Conservation (phyloP, 2,113 vertebrate species). For the Rhegmatorhina hoffmannsi region DNA sequence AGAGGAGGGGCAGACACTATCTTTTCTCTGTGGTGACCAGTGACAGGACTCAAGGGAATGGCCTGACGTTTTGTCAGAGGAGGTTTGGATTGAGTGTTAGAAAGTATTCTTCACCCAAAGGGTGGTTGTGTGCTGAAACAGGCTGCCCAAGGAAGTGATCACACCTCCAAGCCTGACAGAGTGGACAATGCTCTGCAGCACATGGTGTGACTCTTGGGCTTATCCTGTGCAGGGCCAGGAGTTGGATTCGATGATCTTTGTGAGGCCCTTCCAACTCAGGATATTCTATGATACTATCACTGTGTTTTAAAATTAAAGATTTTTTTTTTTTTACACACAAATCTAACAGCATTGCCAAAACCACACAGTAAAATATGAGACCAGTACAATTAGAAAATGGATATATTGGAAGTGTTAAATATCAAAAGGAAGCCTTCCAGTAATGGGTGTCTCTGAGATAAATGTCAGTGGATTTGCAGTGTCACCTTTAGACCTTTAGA, state of each 20-base stretch:
- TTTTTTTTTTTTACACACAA: background rate
- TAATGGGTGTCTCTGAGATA: background rate
- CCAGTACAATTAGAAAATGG: background rate
- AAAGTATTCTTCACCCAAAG: background rate
- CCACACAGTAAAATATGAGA: background rate
- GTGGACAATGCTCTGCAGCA: background rate
- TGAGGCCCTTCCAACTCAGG: background rate
- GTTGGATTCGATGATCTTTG: background rate
- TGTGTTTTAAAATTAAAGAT: background rate
- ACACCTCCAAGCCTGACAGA: background rate
- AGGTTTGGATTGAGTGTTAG: background rate
- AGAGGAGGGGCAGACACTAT: background rate
- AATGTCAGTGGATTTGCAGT: background rate
- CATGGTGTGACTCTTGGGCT: background rate
- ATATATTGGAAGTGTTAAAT: background rate
- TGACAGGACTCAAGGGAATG: background rate
- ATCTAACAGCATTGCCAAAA: background rate
- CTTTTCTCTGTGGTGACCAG: background rate
- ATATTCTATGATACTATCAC: background rate
- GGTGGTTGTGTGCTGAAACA: background rate
- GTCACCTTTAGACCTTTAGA: background rate
- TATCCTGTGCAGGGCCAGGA: background rate
- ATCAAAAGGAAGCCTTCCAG: background rate
- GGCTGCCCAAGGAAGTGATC: background rate
- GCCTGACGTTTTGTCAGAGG: background rate